phyloP scores from a whole-genome alignment of 2,888 invertebrate species.

The Drosophila sordidula region DNA sequence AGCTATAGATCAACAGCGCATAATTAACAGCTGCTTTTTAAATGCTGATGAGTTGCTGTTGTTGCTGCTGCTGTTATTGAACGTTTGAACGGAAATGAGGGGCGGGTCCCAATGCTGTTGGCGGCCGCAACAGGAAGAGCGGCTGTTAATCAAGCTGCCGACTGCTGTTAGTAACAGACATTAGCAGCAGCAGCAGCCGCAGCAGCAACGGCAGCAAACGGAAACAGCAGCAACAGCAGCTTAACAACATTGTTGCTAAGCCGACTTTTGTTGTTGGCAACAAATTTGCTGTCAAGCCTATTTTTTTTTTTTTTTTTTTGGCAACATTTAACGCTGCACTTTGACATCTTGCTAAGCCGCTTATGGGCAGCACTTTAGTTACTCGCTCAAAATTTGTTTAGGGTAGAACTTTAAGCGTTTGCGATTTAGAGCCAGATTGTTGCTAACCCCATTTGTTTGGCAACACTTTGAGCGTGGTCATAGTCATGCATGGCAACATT shows the following conservation, averaged over 20 bases:
- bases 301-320: background rate
- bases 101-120: slow-evolving; percentile 36
- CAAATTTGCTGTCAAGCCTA: background rate
- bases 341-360: too few relatives aligned
- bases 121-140: slow-evolving; percentile 46
- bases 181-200: slow-evolving; percentile 11
- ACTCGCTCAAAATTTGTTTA: too few relatives aligned
- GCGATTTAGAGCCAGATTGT: background rate
- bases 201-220: slow-evolving; percentile 13
- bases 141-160: slow-evolving; percentile 39
- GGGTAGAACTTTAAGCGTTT: background rate
- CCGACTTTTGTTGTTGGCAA: background rate
- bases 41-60: slow-evolving; percentile 38
- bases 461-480: background rate
- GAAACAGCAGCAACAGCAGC: slow-evolving; percentile 19
- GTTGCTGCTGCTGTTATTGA: slow-evolving; percentile 24
- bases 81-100: slow-evolving; percentile 52
- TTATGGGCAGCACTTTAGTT: background rate
- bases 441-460: background rate
- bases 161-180: slow-evolving; percentile 29
- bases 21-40: slow-evolving; percentile 46
- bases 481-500: background rate
- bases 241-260: slow-evolving; percentile 28
- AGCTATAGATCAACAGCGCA: slow-evolving; percentile 35
- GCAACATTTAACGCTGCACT: background rate